Evolutionary conservation across 2,113 vertebrate species (phyloP).

Genomic region (Sebastes schlegelii): DNA sequence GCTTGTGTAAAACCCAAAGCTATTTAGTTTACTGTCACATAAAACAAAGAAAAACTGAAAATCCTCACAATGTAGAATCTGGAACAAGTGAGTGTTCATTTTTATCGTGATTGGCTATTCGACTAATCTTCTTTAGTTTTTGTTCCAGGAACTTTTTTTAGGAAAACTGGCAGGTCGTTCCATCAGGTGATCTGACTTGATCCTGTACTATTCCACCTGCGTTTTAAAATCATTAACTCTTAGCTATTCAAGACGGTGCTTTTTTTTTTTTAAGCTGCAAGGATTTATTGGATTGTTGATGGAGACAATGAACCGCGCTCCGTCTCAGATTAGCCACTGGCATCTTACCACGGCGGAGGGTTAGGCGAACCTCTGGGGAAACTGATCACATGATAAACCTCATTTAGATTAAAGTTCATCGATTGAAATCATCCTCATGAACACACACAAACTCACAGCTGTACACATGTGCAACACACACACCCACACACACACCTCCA

Average conservation of each 20-base stretch:
- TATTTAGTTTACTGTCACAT: background rate
- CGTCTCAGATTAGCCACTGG: slow-evolving; percentile 41
- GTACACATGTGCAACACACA: background rate
- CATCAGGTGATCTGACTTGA: slow-evolving; percentile 15
- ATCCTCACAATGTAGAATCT: background rate
- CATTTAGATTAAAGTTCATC: slow-evolving; percentile 28
- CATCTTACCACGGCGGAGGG: background rate
- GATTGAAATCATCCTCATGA: slow-evolving; percentile 23
- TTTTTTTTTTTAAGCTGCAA: slow-evolving; percentile 38
- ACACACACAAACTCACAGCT: background rate
- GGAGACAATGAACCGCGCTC: slow-evolving; percentile 30
- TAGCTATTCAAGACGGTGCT: background rate
- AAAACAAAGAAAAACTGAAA: background rate
- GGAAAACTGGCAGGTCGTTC: slow-evolving; percentile 3
- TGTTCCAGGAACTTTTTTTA: background rate
- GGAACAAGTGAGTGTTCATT: background rate
- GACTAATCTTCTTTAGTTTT: background rate
- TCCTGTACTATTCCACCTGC: background rate
- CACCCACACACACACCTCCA: background rate
- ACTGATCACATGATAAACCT: slow-evolving; percentile 31
- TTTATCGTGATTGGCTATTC: background rate
- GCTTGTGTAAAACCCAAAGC: background rate
- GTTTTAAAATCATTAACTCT: slow-evolving; percentile 24
- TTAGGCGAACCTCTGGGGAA: slow-evolving; percentile 2
- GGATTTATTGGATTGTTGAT: slow-evolving; percentile 40